phyloP scores from a whole-genome alignment of 2,797 vertebrate genomes.

The Eulemur rubriventer region DNA sequence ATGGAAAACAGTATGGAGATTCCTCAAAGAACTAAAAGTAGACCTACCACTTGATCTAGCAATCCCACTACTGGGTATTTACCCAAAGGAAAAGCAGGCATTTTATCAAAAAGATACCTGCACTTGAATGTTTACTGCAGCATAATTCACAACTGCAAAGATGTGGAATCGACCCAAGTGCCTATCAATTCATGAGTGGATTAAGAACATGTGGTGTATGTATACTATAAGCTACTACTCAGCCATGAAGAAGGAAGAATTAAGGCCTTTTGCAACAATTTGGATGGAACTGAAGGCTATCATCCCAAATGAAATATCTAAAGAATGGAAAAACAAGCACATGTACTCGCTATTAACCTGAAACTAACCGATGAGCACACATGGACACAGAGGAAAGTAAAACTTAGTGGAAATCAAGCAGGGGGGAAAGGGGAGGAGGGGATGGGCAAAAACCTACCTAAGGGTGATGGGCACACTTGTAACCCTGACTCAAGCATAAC shows the following conservation, averaged over 20 bases:
- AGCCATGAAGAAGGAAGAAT: neutral
- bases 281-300: too few species aligned
- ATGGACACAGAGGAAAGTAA: too few species aligned
- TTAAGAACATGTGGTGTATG: neutral
- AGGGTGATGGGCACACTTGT: too few species aligned
- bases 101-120: neutral
- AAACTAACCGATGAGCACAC: too few species aligned
- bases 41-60: neutral
- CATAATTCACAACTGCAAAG: neutral
- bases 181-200: neutral
- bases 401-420: too few species aligned
- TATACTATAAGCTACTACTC: neutral
- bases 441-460: too few species aligned
- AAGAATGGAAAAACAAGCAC: too few species aligned
- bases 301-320: too few species aligned
- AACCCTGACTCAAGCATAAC: too few species aligned
- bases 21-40: neutral
- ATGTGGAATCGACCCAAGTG: neutral
- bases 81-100: neutral
- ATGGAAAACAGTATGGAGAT: neutral
- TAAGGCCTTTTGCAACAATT: neutral
- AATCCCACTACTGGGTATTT: neutral
- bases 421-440: too few species aligned
- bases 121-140: neutral
- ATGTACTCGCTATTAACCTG: too few species aligned